Base-by-base conservation (phyloP, 2,113 vertebrate genomes). In the Tyrannus savana region DNA sequence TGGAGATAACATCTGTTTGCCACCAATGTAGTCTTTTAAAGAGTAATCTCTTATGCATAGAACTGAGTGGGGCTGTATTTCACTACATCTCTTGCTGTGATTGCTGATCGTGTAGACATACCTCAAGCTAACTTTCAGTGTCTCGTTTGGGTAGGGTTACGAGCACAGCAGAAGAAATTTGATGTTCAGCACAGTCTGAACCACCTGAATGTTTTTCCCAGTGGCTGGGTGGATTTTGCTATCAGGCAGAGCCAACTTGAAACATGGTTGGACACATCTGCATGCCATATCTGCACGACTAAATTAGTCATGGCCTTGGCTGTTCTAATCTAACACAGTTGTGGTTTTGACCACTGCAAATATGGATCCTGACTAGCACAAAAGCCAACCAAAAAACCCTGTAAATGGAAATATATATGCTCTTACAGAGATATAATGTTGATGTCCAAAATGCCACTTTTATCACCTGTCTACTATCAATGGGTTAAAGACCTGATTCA, bases 1-100 rank as follows among this genome's bases (percentile, higher is more conserved):
- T 73, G 60, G 79, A 93, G 86, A 71, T 35, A 92, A 84, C 86
- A 92, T 84, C 90, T 93, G 76, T 72, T 93, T 47, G 47, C 31
- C 78, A 63, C 72, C 14, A 3, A 58, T 62, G 50, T 31, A 1
- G 0, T 37, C 58, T 89, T 87, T 72, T 79, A 91, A 73, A 90
- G 44, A 46, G 12, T 37, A 76, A 87, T 91, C 44, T 74, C 62
- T 68, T 85, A 79, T 59, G 46, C 63, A 35, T 9, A 53, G 28
- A 84, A 37, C 35, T 76, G 71, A 93, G 35, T 12, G 22, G 37
- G 31, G 28, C 68, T 88, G 50, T 58, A 85, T 92, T 94, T 88
- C 82, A 85, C 2, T 1, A 19, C n/a, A n/a, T 50, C 46, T 25
- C 94, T 85, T 83, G 68, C 90, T 92, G 90, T 77, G 95, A 59